These are phyloP conservation scores for Ypsolopha sequella DNA, from an alignment of 2,888 invertebrate genomes.

Conservation along the genomic window DNA sequence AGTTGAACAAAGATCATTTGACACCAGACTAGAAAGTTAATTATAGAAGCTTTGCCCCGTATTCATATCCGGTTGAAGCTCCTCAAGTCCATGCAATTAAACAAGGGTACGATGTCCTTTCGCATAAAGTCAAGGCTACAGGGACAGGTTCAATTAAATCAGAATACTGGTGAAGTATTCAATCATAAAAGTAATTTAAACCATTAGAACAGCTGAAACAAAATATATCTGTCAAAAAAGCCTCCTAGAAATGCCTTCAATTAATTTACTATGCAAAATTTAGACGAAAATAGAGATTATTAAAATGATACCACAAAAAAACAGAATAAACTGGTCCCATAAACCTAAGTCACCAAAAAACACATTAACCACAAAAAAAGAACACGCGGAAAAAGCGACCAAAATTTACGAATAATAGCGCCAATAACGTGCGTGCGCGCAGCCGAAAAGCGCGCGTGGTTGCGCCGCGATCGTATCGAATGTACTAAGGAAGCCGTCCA, in stretches of 20 bases:
- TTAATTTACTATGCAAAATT: too few relatives aligned
- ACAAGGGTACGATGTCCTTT: background rate
- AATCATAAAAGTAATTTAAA: background rate
- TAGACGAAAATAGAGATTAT: too few relatives aligned
- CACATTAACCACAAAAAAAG: background rate
- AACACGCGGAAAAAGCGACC: background rate
- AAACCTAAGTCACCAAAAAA: too few relatives aligned
- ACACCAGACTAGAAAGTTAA: too few relatives aligned
- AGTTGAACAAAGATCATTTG: too few relatives aligned
- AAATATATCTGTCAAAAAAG: background rate
- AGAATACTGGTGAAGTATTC: background rate
- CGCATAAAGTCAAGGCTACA: background rate
- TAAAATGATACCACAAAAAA: background rate
- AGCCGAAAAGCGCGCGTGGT: constrained; percentile 36
- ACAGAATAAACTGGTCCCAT: background rate
- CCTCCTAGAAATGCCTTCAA: background rate
- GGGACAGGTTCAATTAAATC: background rate
- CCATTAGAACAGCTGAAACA: background rate
- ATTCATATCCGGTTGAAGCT: too few relatives aligned
- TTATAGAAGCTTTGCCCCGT: too few relatives aligned
- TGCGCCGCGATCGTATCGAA: constrained; percentile 36
- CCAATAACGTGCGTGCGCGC: constrained; percentile 23
- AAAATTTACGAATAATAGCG: constrained; percentile 8
- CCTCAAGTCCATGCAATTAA: too few relatives aligned
- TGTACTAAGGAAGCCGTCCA: constrained; percentile 39